Evolutionary conservation across 2,888 invertebrate species (phyloP).

Genomic region (Beris morrisii): DNA sequence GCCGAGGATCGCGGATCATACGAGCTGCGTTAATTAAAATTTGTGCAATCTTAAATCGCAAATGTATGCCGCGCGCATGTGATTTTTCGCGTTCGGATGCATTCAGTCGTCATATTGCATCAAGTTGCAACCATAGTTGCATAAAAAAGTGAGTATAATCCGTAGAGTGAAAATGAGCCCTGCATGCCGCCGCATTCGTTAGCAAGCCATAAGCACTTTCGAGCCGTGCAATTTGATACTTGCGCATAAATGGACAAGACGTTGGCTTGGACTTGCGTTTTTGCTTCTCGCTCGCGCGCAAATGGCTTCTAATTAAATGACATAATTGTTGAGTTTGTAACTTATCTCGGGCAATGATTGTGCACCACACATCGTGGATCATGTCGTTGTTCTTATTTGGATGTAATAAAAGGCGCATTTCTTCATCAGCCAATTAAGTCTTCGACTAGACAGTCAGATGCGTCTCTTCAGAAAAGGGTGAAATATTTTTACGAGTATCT

Average conservation of each 20-base stretch:
- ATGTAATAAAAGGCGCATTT: constrained; percentile 24
- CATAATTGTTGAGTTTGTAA: constrained; percentile 30
- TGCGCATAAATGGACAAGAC: constrained; percentile 2
- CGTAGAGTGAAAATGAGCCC: background rate
- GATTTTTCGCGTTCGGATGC: constrained; percentile 12
- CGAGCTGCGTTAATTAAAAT: constrained; percentile 27
- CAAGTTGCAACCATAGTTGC: background rate
- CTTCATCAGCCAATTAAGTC: constrained; percentile 31
- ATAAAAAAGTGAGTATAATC: too few species aligned
- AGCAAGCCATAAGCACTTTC: constrained; percentile 4
- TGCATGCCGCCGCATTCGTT: constrained; percentile 11
- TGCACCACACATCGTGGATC: background rate
- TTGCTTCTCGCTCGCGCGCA: constrained; percentile 9
- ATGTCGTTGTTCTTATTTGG: constrained; percentile 8
- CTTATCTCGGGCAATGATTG: constrained; percentile 28
- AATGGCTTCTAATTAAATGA: constrained; percentile 33
- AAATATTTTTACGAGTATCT: background rate
- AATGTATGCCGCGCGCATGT: constrained; percentile 8
- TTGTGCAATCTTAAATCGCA: constrained; percentile 24
- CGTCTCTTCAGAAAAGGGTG: background rate
- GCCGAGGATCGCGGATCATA: background rate
- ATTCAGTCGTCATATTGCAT: background rate
- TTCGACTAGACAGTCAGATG: constrained; percentile 18
- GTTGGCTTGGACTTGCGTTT: constrained; percentile 9
- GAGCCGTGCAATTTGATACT: constrained; percentile 31